Evolutionary conservation across 2,888 invertebrate genomes (phyloP).

Genomic region (Philaethria dido): DNA sequence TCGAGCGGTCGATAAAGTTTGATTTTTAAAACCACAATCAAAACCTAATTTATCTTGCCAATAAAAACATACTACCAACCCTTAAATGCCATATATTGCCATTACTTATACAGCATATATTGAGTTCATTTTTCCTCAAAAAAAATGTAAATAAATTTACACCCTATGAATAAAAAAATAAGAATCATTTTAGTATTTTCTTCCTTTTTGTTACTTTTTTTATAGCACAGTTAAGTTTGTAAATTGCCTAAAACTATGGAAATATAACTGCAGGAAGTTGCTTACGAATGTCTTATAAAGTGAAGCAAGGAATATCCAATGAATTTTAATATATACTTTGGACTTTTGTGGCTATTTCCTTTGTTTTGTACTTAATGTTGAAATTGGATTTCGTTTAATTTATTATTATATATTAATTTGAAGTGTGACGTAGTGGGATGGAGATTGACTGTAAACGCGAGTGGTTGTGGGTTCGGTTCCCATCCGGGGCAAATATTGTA

Average conservation of each 20-base stretch:
- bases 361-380: slow-evolving; percentile 40
- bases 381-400: background rate
- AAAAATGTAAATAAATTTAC: background rate
- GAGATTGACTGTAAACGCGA: too few relatives aligned
- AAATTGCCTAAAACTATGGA: slow-evolving; percentile 63
- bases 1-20: background rate
- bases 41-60: slow-evolving; percentile 39
- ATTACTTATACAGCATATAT: slow-evolving; percentile 61
- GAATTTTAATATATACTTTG: slow-evolving; percentile 67
- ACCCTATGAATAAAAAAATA: slow-evolving; percentile 28
- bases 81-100: slow-evolving; percentile 52
- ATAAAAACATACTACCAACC: slow-evolving; percentile 72
- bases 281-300: slow-evolving; percentile 77
- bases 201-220: background rate
- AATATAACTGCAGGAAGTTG: slow-evolving; percentile 76
- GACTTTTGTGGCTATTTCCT: slow-evolving; percentile 47
- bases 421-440: too few relatives aligned
- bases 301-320: slow-evolving; percentile 52
- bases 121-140: slow-evolving; percentile 1
- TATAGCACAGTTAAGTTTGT: slow-evolving; percentile 34
- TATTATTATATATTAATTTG: too few relatives aligned
- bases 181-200: slow-evolving; percentile 29
- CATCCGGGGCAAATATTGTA: too few relatives aligned
- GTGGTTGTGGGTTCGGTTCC: too few relatives aligned
- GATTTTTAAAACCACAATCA: background rate